Conservation (phyloP, 1,140 invertebrate genomes). For the Nasonia longicornis region DNA sequence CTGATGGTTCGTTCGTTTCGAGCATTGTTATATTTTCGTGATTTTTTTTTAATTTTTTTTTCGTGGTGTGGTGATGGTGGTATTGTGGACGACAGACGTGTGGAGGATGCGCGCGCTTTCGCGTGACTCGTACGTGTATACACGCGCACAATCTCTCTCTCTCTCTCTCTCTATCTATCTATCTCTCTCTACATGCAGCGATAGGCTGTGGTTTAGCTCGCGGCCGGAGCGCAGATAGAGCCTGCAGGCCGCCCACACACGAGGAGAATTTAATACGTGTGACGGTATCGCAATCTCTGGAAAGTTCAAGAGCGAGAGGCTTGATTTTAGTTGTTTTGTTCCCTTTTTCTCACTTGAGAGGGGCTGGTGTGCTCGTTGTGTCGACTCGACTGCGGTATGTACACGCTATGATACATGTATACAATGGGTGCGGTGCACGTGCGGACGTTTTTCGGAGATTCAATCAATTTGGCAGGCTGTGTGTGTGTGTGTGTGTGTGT, state of each 20-base stretch:
- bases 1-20: slow-evolving; percentile 42
- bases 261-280: not conserved
- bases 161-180: not conserved
- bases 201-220: not conserved
- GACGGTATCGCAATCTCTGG: not conserved
- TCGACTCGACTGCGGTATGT: not conserved
- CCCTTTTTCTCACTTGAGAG: not conserved
- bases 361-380: too few relatives aligned
- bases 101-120: not conserved
- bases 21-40: not conserved
- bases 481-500: not conserved
- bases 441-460: not conserved
- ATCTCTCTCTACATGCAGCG: not conserved
- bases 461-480: not conserved
- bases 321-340: not conserved
- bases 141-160: not conserved
- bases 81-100: not conserved
- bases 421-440: not conserved
- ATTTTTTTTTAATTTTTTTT: not conserved
- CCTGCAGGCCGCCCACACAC: not conserved
- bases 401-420: too few relatives aligned
- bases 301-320: not conserved
- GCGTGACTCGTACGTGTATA: not conserved
- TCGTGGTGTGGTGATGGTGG: slow-evolving; percentile 1
- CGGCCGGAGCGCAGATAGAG: not conserved